Evolutionary conservation across 2,797 vertebrate genomes (phyloP).

Genomic region (Coilia nasus): DNA sequence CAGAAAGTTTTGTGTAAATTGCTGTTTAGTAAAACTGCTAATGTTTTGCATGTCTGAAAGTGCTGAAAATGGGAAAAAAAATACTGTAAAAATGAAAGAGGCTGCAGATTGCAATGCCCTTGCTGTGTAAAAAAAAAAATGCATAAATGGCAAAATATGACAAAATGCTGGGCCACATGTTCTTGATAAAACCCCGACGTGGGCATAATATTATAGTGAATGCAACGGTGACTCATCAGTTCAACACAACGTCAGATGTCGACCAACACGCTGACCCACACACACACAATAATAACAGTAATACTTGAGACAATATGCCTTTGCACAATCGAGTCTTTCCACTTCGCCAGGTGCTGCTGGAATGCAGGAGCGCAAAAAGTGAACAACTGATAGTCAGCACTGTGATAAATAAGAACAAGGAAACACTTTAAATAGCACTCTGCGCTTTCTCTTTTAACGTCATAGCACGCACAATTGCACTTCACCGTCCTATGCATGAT

Average conservation of each 20-base stretch:
- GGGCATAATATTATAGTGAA: background rate
- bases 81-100: too few species aligned
- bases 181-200: background rate
- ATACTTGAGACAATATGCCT: too few species aligned
- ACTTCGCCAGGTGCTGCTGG: too few species aligned
- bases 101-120: background rate
- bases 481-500: too few species aligned
- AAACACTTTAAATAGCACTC: too few species aligned
- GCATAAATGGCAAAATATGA: background rate
- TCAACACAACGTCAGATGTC: background rate
- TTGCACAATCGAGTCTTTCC: too few species aligned
- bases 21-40: background rate
- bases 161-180: slow-evolving; percentile 30
- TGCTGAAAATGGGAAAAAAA: background rate
- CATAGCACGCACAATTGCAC: too few species aligned
- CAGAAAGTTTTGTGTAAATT: background rate
- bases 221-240: background rate
- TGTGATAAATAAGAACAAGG: too few species aligned
- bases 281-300: too few species aligned
- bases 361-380: too few species aligned
- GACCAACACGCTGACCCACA: background rate
- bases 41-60: background rate
- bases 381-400: too few species aligned
- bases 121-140: background rate
- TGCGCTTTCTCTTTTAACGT: too few species aligned